Conservation (phyloP, 2,113 vertebrate genomes). For the Mirza zaza region DNA sequence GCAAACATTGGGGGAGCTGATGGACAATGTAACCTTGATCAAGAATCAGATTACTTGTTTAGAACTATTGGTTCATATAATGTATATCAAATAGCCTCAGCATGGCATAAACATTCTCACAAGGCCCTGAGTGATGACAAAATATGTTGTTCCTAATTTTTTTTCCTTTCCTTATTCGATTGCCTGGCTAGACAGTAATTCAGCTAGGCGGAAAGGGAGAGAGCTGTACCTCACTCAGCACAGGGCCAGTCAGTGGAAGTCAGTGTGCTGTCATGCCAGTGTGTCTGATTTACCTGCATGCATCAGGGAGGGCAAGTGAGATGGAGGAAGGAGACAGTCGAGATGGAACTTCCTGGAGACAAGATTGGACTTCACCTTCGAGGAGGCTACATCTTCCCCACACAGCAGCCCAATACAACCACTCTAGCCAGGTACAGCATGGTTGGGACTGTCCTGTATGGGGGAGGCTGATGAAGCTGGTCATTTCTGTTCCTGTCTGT, state of each 20-base stretch:
- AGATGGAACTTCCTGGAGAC: constrained; percentile 88
- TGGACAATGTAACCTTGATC: neutral
- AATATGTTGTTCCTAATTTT: neutral
- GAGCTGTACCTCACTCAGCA: rapidly evolving
- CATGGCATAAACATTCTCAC: neutral
- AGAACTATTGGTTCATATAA: neutral
- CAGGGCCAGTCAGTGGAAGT: rapidly evolving
- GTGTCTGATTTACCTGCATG: neutral
- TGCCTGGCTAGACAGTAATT: neutral
- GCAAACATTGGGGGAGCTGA: neutral
- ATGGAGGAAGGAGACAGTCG: constrained; percentile 71
- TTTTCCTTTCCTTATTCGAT: neutral
- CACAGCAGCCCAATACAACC: constrained; percentile 88
- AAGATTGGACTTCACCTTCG: constrained; percentile 94
- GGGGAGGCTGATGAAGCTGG: neutral
- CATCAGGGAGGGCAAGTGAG: constrained; percentile 81
- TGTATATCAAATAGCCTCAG: neutral
- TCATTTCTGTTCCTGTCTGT: neutral
- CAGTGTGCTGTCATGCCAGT: rapidly evolving
- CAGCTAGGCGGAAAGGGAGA: neutral
- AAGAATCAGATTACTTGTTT: neutral
- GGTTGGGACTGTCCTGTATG: neutral
- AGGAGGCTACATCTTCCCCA: constrained; percentile 93
- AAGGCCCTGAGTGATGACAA: neutral
- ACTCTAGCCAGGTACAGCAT: constrained; percentile 88